Conservation (phyloP, 2,113 vertebrate genomes). For the Petroica traversi region DNA sequence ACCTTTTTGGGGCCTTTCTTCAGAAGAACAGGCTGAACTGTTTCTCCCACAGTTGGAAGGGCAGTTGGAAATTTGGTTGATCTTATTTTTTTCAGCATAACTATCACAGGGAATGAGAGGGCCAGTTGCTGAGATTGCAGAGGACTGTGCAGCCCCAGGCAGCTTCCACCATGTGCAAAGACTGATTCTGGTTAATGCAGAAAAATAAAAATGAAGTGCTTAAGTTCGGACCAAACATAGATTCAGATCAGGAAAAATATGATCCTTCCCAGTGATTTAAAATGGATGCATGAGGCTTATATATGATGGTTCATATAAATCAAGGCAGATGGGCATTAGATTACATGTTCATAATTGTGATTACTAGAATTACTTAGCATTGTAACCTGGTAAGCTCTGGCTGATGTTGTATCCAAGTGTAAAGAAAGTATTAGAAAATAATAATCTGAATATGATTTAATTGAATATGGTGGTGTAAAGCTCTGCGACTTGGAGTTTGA, state of each 20-base stretch:
- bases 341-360: neutral
- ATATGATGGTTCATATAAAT: neutral
- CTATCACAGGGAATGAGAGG: neutral
- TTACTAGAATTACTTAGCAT: neutral
- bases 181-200: neutral
- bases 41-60: constrained; percentile 1
- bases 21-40: neutral
- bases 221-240: neutral
- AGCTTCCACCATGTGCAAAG: neutral
- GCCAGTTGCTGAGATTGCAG: neutral
- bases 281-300: neutral
- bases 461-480: neutral
- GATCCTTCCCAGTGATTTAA: neutral
- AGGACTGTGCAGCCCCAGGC: neutral
- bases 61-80: neutral
- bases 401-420: neutral
- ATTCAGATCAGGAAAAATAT: neutral
- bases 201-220: neutral
- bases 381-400: neutral
- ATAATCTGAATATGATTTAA: neutral
- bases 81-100: neutral
- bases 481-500: neutral
- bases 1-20: neutral
- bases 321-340: neutral
- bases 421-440: neutral